A percentile compares a stretch with the other conserved stretches of the same genome.
These are phyloP conservation scores for Syngnathus floridae DNA, from an alignment of 2,113 vertebrate genomes.

Conservation along the genomic window DNA sequence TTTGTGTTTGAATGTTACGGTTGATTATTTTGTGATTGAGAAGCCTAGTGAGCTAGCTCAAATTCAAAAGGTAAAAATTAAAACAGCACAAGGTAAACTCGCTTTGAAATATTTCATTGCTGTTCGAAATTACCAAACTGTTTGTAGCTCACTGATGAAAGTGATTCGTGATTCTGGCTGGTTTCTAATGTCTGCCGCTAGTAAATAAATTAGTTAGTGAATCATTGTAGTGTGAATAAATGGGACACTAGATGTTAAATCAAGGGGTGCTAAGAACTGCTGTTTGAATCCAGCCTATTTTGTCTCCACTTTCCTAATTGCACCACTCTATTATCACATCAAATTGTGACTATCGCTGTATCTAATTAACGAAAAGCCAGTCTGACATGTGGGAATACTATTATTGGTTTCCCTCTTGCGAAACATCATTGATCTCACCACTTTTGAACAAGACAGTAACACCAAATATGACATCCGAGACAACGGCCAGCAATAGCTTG, in stretches of 20 bases:
- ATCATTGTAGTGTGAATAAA: too few relatives aligned
- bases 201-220: too few relatives aligned
- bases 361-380: neutral
- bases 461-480: slow-evolving; percentile 13
- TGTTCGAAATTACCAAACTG: neutral
- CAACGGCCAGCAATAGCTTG: slow-evolving; percentile 17
- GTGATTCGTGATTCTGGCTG: neutral
- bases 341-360: neutral
- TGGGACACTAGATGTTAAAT: neutral
- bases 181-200: neutral
- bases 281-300: neutral
- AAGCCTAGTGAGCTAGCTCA: neutral
- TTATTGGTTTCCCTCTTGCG: neutral
- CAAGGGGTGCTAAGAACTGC: neutral
- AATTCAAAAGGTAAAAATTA: neutral
- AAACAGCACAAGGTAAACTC: neutral
- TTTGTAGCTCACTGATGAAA: neutral
- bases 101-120: neutral
- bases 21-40: neutral
- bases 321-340: neutral
- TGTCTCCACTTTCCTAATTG: neutral
- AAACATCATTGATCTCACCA: neutral
- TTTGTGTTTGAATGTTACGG: neutral
- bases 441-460: slow-evolving; percentile 23
- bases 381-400: neutral